Evolutionary conservation across 92 coral and sea anemone species (phyloP).

Genomic region (Paramuricea clavata): DNA sequence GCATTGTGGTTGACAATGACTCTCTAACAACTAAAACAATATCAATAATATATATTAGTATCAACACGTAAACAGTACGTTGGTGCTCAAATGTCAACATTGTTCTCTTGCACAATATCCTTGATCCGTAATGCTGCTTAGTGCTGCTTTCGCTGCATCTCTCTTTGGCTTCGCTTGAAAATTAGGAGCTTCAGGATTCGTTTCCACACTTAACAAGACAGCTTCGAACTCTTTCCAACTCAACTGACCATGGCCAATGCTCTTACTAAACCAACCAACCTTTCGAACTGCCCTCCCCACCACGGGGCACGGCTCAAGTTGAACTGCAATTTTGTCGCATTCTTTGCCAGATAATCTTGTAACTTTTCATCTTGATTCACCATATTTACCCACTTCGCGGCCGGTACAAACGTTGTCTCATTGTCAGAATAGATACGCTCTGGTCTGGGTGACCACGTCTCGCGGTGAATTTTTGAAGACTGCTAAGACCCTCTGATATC

Average conservation of each 20-base stretch:
- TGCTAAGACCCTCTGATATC: background rate
- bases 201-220: slow-evolving; percentile 28
- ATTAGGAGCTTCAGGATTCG: slow-evolving; percentile 12
- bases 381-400: background rate
- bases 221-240: slow-evolving; percentile 46
- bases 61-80: background rate
- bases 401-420: background rate
- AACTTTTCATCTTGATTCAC: slow-evolving; percentile 27
- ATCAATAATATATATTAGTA: too few species aligned
- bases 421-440: too few species aligned
- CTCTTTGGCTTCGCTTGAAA: too few species aligned
- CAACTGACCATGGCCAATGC: slow-evolving; percentile 1
- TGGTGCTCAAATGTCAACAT: background rate
- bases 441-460: background rate
- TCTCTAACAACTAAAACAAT: too few species aligned
- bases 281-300: background rate
- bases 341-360: slow-evolving; percentile 25
- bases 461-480: background rate
- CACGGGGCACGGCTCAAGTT: too few species aligned
- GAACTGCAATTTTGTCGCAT: background rate
- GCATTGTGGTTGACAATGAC: too few species aligned
- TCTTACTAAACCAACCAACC: background rate
- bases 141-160: background rate
- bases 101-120: too few species aligned
- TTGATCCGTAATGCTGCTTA: background rate